Evolutionary conservation across 2,113 vertebrate species (phyloP), one percentile per base, ranked within the genome.

Genomic region (Perca schrenkii): DNA sequence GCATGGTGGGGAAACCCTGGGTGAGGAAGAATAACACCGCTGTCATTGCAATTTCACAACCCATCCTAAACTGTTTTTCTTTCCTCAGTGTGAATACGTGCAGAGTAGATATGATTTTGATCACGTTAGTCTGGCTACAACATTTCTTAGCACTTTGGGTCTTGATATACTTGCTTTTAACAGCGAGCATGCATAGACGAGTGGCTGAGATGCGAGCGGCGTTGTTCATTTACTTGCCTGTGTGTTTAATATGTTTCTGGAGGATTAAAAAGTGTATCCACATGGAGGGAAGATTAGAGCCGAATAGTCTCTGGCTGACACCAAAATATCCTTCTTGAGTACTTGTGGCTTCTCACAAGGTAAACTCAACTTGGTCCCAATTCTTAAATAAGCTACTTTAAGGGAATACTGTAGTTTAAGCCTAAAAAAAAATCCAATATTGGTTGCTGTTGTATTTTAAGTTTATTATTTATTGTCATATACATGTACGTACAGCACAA

Each of bases 41-140:
- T 72, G 79, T 86, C 84, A 72, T 4, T 52, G 34, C 62, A 79
- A 79, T 87, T 83, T 89, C 66, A 74, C 83, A 81, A 82, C n/a
- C 46, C 14, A n/a, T 13, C 43, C 61, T 57, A 72, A 82, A 61
- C 46, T 22, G 43, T 68, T 61, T 43, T 63, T 80, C 56, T 8
- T 10, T 65, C 16, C 15, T 25, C 31, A n/a, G 15, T 63, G 57
- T 49, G 61, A 73, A 52, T 54, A 68, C 16, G 0, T 28, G 50
- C 25, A 67, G 22, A n/a, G 17, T 31, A 54, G 50, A 56, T 83
- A 78, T 49, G 46, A 74, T 67, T 77, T 13, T 72, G 16, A 74
- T 71, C 58, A 31, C 12, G n/a, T 68, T 63, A 31, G 34, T 28
- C 36, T 21, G 31, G 43, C 4, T 12, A 17, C 40, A 25, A 46